Base-by-base conservation (phyloP, 1,140 invertebrate species). In the Tetragonula clypearis region DNA sequence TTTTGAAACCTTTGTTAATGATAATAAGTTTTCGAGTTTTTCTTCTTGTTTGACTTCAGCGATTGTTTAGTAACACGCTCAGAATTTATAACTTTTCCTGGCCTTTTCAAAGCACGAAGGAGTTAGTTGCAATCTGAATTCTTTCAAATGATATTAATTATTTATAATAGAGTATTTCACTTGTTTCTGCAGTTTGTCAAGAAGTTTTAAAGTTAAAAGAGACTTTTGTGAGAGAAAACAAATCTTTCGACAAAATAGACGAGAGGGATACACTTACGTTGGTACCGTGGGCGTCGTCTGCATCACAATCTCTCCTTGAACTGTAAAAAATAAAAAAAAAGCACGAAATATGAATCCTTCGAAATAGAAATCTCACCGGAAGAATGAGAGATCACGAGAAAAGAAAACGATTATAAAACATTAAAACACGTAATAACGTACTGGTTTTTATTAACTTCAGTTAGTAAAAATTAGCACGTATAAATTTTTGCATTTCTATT, bases 231-330 rank as follows among this genome's bases (percentile, higher is more conserved):
- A 5, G 11, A 0, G 26, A 26, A 6, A 0, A 15, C 1, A 14
- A 17, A 26, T 26, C 26, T 26, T 66, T 30, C 2, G 15, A 17
- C 30, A 0, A 26, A 66, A 66, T 26, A 19, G 35, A 35, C 2
- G 15, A 35, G 17, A 12, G 41, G 6, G 23, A 80, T 30, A 82
- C 90, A 94, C 93, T 95, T 90, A 95, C 94, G 90, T 86, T 93
- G 94, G 94, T 91, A 94, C 90, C 86, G 92, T 92, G 75, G 94
- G 94, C 80, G 94, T 93, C 78, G 93, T 89, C 90, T 94, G 94
- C 91, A 94, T 94, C 84, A 95, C 90, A 85, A 95, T 92, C 87
- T 95, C 94, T 82, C 94, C 94, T 94, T 95, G 94, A 72, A 95
- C 94, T 95, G 91, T 23, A 92, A 91, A 84, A 71, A 89, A 81